Base-by-base conservation (phyloP, 2,113 vertebrate species). In the Atherinomorus stipes region DNA sequence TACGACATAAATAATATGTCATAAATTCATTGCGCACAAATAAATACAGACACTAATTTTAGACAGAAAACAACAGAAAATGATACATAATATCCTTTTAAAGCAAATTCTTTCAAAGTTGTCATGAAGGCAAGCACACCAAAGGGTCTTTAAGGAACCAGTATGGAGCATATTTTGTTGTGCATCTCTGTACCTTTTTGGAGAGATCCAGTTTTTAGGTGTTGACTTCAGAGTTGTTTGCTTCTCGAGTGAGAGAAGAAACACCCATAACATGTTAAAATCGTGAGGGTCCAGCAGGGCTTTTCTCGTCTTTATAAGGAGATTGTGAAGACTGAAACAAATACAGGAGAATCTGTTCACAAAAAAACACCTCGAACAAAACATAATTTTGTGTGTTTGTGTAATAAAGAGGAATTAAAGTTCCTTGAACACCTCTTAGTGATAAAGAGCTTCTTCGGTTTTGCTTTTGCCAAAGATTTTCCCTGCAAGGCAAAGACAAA, bases 401-500 rank as follows among this genome's bases (percentile, higher is more conserved):
- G 60, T 15, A 25, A n/a, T 28, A 13, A 25, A 64, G 34, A 7
- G 34, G 2, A 5, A 65, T 1, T 34, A 19, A 10, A 23, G 8
- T 16, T 16, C 22, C 16, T 7, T 47, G 7, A 1, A 0, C 34
- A 52, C 82, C 65, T 87, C 28, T 79, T 47, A 23, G 64, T 77
- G 31, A 83, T 71, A 64, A 79, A 42, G 13, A 83, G 68, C 54
- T 63, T 68, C 50, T 73, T 80, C n/a, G 9, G 38, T 47, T 72
- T 75, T 12, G 1, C 10, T 54, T 82, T 82, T 11, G 28, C 15
- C 1, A 11, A 4, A n/a, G 53, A 61, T 4, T 34, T 68, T 1
- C 0, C 49, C 80, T 83, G 54, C 11, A 72, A 58, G 15, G 64
- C 2, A 50, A 6, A 40, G 37, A 53, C 25, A 47, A 47, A 6